Base-by-base conservation (phyloP, 2,797 vertebrate species). In the Scyliorhinus canicula region DNA sequence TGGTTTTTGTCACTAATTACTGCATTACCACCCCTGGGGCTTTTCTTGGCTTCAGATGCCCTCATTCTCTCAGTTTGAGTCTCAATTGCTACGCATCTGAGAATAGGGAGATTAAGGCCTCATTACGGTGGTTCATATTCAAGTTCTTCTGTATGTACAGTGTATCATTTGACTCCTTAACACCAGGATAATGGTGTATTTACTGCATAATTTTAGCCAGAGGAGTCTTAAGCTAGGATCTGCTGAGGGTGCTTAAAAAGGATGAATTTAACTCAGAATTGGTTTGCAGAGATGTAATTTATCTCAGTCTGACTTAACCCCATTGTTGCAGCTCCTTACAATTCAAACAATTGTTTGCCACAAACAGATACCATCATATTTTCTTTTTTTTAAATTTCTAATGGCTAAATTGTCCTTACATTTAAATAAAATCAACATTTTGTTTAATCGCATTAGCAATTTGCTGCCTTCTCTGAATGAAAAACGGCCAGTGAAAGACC, bases 31-130 rank as follows among this genome's bases (percentile, higher is more conserved):
- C 95, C 96, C 96, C 96, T 0, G 0, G 96, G 96, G 95, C 96
- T 95, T 95, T 85, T 95, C 96, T 93, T 65, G 35, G 84, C 93
- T 71, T 94, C 95, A 96, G 96, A 96, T 96, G 96, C 96, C 96
- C 96, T 57, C 19, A n/a, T 95, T 96, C 96, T 96, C 96, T 95
- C 96, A 52, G 67, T 52, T 47, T 74, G 47, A 71, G 67, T 96
- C 95, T 95, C 96, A 96, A 96, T 96, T 96, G 96, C 96, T 96
- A 96, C 50, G 96, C 96, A 96, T 96, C 96, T 96, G 96, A 96
- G 96, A 96, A 95, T 95, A 0, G 79, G 90, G 95, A 96, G 96
- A 96, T 96, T 96, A 96, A 96, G 96, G 96, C 96, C 93, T 93
- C 93, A 93, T 93, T 93, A 93, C 16, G 19, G 65, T 52, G 67